Conservation (phyloP, 1,140 invertebrate species). For the Lepidurus packardi region DNA sequence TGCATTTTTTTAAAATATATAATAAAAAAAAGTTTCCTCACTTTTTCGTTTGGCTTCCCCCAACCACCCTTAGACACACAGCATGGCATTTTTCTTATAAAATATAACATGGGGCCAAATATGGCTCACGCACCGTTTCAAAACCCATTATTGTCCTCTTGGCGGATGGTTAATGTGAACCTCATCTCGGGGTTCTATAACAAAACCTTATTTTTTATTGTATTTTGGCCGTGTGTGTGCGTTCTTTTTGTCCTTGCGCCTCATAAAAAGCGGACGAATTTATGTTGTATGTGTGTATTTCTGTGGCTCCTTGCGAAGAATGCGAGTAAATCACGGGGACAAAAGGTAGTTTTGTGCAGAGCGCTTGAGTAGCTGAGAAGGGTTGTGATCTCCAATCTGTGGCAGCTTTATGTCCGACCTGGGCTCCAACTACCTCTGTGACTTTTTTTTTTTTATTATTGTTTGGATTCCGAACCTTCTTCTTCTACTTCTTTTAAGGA, state of each 20-base stretch:
- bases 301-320: background rate
- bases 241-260: background rate
- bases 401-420: conserved; percentile 13
- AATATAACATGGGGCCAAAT: too few relatives aligned
- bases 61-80: too few relatives aligned
- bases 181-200: background rate
- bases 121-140: too few relatives aligned
- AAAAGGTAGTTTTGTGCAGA: conserved; percentile 17
- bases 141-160: too few relatives aligned
- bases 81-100: too few relatives aligned
- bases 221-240: too few relatives aligned
- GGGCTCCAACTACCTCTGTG: background rate
- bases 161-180: background rate
- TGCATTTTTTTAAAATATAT: too few relatives aligned
- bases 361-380: background rate
- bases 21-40: too few relatives aligned
- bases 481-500: too few relatives aligned
- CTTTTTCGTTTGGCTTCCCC: too few relatives aligned
- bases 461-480: too few relatives aligned
- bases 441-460: too few relatives aligned
- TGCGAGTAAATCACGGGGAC: conserved; percentile 13
- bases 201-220: background rate
- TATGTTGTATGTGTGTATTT: background rate
- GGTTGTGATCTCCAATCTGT: conserved; percentile 15
- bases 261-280: background rate